phyloP scores from a whole-genome alignment of 2,888 invertebrate genomes.

The Sisyra nigra region DNA sequence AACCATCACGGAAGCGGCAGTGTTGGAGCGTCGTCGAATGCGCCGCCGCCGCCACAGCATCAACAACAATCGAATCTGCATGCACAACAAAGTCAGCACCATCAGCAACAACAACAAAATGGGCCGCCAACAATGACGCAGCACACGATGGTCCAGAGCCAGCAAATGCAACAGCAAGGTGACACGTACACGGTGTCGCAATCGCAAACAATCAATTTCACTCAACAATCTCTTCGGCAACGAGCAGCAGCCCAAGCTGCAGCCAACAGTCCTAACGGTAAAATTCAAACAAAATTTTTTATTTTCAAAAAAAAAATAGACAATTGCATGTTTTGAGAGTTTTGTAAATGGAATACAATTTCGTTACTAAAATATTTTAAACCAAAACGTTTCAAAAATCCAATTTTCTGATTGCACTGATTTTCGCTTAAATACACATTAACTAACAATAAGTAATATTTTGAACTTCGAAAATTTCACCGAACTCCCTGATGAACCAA shows the following conservation, averaged over 20 bases:
- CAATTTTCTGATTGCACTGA: no score
- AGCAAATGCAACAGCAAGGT: constrained; percentile 27
- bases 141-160: constrained; percentile 12
- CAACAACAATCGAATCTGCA: constrained; percentile 18
- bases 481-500: no score
- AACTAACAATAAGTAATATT: no score
- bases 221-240: constrained; percentile 50
- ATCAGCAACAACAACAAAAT: constrained; percentile 19
- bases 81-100: constrained; percentile 25
- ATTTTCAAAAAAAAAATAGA: no score
- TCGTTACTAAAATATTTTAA: no score
- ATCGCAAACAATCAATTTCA: constrained; percentile 74
- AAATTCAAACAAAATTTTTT: no score
- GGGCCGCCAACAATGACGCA: constrained; percentile 7
- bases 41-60: constrained; percentile 13
- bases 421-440: no score
- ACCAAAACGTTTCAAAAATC: no score
- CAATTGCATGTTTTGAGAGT: no score
- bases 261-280: constrained; percentile 11
- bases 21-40: constrained; percentile 9
- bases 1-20: constrained; percentile 26
- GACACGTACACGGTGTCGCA: constrained; percentile 62
- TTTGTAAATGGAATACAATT: no score
- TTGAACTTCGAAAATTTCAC: no score
- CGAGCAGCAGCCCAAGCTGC: constrained; percentile 28